A percentile compares a stretch with the other conserved stretches of the same genome.
Conservation (phyloP, 2,113 vertebrate species). For the Origma solitaria region DNA sequence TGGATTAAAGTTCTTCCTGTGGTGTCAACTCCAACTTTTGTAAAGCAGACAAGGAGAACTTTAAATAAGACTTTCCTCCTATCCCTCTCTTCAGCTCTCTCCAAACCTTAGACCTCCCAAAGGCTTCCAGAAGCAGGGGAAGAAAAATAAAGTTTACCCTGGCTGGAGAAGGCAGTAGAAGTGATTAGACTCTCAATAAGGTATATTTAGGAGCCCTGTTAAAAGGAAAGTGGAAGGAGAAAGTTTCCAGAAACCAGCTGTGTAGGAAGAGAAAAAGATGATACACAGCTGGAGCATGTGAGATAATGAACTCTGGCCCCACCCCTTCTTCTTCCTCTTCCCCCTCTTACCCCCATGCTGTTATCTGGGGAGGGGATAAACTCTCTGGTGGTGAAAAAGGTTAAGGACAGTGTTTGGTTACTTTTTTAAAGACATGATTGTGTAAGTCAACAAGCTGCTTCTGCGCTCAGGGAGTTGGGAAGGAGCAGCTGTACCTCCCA, state of each 20-base stretch:
- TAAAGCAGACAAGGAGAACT: neutral
- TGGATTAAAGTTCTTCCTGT: neutral
- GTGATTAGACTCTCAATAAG: neutral
- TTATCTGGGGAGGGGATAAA: neutral
- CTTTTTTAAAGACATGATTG: neutral
- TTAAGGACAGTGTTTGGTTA: neutral
- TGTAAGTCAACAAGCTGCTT: neutral
- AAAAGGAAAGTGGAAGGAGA: neutral
- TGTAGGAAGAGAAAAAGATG: neutral
- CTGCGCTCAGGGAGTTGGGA: neutral
- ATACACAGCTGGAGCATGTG: neutral
- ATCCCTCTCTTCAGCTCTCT: neutral
- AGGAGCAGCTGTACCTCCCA: neutral
- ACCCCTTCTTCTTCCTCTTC: neutral
- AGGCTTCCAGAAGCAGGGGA: neutral
- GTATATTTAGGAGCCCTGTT: neutral
- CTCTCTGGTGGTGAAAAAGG: neutral
- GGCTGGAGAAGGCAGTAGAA: neutral
- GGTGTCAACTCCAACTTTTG: neutral
- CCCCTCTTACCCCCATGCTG: neutral
- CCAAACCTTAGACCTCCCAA: neutral
- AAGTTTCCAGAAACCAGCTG: neutral
- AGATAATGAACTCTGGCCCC: neutral
- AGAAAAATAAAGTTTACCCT: neutral
- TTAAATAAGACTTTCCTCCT: neutral